Base-by-base conservation (phyloP, 1,140 invertebrate species). In the Lasioglossum baleicum region DNA sequence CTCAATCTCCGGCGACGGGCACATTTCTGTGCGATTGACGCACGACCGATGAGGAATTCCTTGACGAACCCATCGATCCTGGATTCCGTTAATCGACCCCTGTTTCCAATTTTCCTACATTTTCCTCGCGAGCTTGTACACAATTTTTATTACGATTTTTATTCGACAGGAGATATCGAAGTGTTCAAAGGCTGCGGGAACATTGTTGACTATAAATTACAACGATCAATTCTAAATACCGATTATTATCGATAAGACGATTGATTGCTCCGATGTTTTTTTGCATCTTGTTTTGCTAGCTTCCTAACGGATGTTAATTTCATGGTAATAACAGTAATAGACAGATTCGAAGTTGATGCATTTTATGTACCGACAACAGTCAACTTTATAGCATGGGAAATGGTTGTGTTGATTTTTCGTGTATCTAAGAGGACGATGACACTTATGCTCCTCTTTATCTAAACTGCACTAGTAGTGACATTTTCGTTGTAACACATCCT, bases 1-100 rank as follows among this genome's bases (percentile, higher is more conserved):
- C 87, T 90, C 86, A 88, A 87, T 87, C 85, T 53, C 51, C 64
- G 70, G 75, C 60, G 78, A 84, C 80, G 60, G 75, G 40, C 26
- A 44, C 75, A 66, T 74, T 73, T 79, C 65, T 65, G 40, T 40
- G 51, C 42, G 70, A 73, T 70, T 48, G 76, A 73, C 70, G 40
- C 48, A 42, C 58, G 60, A 40, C 13, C 65, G 66, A 77, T 26
- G 10, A 64, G 51, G 76, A 58, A 74, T 79, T 79, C 65, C 48
- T 48, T 64, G 75, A 76, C 73, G 73, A 75, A 31, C 68, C n/a
- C 67, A 44, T 78, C 76, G 69, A 78, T 73, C 64, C 61, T 22
- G 69, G 61, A 44, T 35, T 63, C 60, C 17, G 68, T n/a, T 17
- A 35, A 71, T 78, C 68, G 40, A 26, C 22, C 11, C 60, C 22